Evolutionary conservation across 2,797 vertebrate genomes (phyloP).

Genomic region (Moxostoma hubbsi): DNA sequence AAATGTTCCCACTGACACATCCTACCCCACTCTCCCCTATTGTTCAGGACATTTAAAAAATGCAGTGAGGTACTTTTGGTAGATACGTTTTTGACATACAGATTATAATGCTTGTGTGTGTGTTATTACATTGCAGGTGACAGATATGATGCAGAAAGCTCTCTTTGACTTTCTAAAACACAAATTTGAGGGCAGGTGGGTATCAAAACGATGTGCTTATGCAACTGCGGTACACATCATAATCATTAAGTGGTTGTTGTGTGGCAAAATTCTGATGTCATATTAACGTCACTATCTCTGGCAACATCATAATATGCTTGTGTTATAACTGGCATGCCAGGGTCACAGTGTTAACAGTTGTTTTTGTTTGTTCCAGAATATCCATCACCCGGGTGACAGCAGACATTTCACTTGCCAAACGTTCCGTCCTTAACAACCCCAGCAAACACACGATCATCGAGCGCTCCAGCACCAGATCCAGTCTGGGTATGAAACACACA

Average conservation of each 20-base stretch:
- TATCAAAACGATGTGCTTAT: not conserved
- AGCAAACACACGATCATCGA: slow-evolving; percentile 98
- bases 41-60: not conserved
- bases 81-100: not conserved
- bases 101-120: not conserved
- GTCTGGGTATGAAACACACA: slow-evolving; percentile 77
- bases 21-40: too few relatives aligned
- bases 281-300: not conserved
- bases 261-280: not conserved
- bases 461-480: slow-evolving; percentile 95
- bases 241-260: too few relatives aligned
- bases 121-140: slow-evolving; percentile 78
- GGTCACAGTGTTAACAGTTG: not conserved
- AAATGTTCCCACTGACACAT: too few relatives aligned
- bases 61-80: too few relatives aligned
- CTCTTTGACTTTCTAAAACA: slow-evolving; percentile 97
- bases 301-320: not conserved
- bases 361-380: slow-evolving; percentile 75
- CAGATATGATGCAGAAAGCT: slow-evolving; percentile 99
- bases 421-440: slow-evolving; percentile 96
- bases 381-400: slow-evolving; percentile 97
- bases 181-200: slow-evolving; percentile 96
- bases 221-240: too few relatives aligned
- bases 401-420: slow-evolving; percentile 96
- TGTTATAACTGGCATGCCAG: not conserved